Evolutionary conservation across 2,113 vertebrate genomes (phyloP).

Genomic region (Proteles cristata): DNA sequence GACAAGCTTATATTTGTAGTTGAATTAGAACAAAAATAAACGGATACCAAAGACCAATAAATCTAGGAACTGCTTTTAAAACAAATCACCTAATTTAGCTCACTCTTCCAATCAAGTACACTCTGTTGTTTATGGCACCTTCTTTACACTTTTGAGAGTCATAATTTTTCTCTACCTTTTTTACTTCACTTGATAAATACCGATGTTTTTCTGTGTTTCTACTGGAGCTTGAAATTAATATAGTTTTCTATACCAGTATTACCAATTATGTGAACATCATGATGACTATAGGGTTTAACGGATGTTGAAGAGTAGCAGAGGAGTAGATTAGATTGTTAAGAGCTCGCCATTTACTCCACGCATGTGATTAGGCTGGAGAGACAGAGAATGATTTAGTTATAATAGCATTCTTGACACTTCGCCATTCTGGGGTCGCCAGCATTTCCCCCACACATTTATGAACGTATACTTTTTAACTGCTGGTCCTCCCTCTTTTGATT

Average conservation of each 20-base stretch:
- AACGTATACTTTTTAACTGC: background rate
- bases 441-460: background rate
- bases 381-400: background rate
- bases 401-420: background rate
- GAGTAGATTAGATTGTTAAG: background rate
- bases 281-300: constrained; percentile 22
- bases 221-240: constrained; percentile 75
- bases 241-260: constrained; percentile 46
- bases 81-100: constrained; percentile 59
- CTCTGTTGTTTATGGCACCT: constrained; percentile 29
- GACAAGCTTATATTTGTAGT: constrained; percentile 25
- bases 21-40: constrained; percentile 64
- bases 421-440: background rate
- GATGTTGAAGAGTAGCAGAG: background rate
- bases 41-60: constrained; percentile 13
- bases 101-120: constrained; percentile 56
- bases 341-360: background rate
- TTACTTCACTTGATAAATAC: constrained; percentile 72
- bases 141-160: constrained; percentile 43
- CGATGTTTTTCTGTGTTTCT: constrained; percentile 59
- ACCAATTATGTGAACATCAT: constrained; percentile 14
- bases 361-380: background rate
- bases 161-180: constrained; percentile 60
- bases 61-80: constrained; percentile 49
- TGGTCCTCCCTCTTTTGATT: background rate